Evolutionary conservation across 2,797 vertebrate genomes (phyloP).

Genomic region (Mareca penelope): DNA sequence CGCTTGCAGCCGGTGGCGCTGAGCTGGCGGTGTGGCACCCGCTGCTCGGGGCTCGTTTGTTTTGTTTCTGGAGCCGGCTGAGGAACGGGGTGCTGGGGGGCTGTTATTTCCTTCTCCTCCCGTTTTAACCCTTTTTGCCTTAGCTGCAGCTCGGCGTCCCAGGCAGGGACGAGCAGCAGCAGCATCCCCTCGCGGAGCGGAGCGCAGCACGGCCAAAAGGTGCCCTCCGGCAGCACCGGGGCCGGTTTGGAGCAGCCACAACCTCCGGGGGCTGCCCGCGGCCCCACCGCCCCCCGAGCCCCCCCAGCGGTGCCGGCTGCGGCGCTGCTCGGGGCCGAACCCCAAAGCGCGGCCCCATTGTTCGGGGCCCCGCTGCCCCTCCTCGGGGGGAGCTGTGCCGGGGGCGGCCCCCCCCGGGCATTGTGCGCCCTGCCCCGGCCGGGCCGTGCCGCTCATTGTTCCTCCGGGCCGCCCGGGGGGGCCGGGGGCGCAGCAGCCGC

Average conservation of each 20-base stretch:
- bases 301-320: no score
- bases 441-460: background rate
- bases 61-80: background rate
- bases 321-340: no score
- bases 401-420: no score
- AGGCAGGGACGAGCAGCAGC: no score
- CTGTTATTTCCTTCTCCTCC: background rate
- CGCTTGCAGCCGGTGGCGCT: background rate
- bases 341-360: no score
- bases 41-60: rapidly evolving
- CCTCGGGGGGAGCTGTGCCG: background rate
- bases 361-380: no score
- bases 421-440: background rate
- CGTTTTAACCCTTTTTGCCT: background rate
- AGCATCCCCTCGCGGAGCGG: background rate
- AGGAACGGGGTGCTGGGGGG: background rate
- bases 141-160: background rate
- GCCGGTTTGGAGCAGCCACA: no score
- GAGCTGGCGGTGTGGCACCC: background rate
- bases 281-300: no score
- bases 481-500: background rate
- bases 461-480: no score
- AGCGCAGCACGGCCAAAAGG: no score
- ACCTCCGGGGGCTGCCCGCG: no score
- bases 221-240: no score